phyloP scores from a whole-genome alignment of 1,140 invertebrate genomes.

The Lepidurus arcticus region DNA sequence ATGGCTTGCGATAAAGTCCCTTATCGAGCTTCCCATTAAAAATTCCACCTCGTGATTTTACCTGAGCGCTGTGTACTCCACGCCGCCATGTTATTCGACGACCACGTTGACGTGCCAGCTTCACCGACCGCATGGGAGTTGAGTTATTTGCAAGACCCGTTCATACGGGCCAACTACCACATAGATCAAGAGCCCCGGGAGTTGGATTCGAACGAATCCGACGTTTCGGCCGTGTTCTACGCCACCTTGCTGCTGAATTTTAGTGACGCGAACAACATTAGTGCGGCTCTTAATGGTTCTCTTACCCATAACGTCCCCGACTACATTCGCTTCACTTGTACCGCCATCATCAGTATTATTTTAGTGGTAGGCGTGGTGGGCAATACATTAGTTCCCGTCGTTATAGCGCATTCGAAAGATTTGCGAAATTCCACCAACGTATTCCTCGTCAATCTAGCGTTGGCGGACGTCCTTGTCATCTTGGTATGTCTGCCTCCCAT shows the following conservation, averaged over 20 bases:
- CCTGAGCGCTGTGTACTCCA: background rate
- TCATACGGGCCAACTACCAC: background rate
- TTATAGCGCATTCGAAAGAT: conserved; percentile 34
- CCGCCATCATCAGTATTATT: conserved; percentile 30
- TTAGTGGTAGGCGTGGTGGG: conserved; percentile 32
- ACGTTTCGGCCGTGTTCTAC: background rate
- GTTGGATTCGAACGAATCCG: background rate
- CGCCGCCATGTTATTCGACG: background rate
- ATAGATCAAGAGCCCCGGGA: background rate
- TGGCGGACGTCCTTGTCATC: conserved; percentile 55
- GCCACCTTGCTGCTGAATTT: background rate
- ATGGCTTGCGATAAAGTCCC: background rate
- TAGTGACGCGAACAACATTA: background rate
- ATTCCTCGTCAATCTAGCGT: conserved; percentile 56
- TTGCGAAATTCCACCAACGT: conserved; percentile 55
- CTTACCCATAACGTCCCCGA: conserved; percentile 6
- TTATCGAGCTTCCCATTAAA: background rate
- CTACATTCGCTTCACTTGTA: background rate
- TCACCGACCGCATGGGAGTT: background rate
- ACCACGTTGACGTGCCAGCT: background rate
- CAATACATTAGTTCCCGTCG: conserved; percentile 34
- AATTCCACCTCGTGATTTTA: background rate
- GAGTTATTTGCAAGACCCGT: background rate
- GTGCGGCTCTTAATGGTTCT: background rate
- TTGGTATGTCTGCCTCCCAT: conserved; percentile 51